These are phyloP conservation scores for Elegia similella DNA, from an alignment of 2,888 invertebrate species.

Conservation along the genomic window DNA sequence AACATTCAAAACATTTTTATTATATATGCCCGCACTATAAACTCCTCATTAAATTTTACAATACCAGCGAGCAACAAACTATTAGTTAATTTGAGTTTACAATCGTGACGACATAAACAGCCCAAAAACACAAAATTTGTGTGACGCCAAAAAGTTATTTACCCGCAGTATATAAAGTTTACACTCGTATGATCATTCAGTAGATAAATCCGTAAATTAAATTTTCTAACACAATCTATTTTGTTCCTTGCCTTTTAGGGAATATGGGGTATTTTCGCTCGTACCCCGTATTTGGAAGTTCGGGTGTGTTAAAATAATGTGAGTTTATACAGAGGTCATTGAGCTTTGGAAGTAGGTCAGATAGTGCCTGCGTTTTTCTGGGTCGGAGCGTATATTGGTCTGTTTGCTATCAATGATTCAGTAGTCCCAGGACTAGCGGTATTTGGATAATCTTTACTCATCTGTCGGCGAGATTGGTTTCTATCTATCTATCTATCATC, in stretches of 20 bases:
- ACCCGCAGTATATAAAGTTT: slow-evolving; percentile 70
- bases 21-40: background rate
- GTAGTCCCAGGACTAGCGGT: slow-evolving; percentile 32
- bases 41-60: background rate
- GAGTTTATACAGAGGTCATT: slow-evolving; percentile 57
- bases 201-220: slow-evolving; percentile 79
- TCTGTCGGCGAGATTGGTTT: background rate
- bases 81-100: background rate
- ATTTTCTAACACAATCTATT: slow-evolving; percentile 44
- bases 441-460: slow-evolving; percentile 22
- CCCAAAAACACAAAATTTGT: slow-evolving; percentile 27
- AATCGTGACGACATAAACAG: slow-evolving; percentile 1
- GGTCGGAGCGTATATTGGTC: slow-evolving; percentile 56
- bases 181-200: slow-evolving; percentile 73
- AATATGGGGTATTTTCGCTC: slow-evolving; percentile 39
- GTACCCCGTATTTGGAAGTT: slow-evolving; percentile 34
- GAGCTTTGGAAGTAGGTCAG: slow-evolving; percentile 65
- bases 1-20: background rate
- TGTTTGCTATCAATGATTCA: slow-evolving; percentile 60
- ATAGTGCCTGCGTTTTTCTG: slow-evolving; percentile 64
- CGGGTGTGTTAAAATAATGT: slow-evolving; percentile 68
- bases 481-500: too few relatives aligned
- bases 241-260: slow-evolving; percentile 33
- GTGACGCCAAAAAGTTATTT: slow-evolving; percentile 59
- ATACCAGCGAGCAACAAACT: background rate